phyloP scores from a whole-genome alignment of 2,888 invertebrate genomes.

The Nudaria mundana region DNA sequence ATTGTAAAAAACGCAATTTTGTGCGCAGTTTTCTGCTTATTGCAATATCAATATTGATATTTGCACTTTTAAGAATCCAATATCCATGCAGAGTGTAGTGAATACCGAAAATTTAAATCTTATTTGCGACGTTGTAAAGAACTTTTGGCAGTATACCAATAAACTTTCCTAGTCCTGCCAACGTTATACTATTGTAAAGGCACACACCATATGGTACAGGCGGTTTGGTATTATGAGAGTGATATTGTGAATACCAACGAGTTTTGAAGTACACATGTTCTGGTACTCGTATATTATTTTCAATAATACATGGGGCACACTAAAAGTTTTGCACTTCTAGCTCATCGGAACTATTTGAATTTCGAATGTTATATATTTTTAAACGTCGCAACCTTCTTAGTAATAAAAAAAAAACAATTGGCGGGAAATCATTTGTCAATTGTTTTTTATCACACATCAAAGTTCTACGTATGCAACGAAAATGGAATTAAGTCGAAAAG shows the following conservation, averaged over 20 bases:
- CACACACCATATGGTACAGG: constrained; percentile 49
- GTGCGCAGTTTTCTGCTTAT: constrained; percentile 25
- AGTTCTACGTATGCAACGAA: too few species aligned
- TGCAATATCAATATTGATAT: constrained; percentile 29
- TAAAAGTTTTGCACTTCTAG: constrained; percentile 46
- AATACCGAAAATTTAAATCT: constrained; percentile 74
- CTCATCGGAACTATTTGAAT: too few species aligned
- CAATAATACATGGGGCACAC: constrained; percentile 48
- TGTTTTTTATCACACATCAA: too few species aligned
- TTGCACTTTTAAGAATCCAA: constrained; percentile 37
- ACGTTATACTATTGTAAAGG: constrained; percentile 44
- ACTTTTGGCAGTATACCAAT: constrained; percentile 63
- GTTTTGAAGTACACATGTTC: constrained; percentile 39
- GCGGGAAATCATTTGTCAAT: too few species aligned
- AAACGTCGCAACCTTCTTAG: too few species aligned
- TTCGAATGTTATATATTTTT: too few species aligned
- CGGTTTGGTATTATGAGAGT: constrained; percentile 48
- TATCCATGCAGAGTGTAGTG: constrained; percentile 34
- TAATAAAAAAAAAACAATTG: too few species aligned
- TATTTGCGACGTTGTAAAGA: constrained; percentile 60
- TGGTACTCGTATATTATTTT: too few species aligned
- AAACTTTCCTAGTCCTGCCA: constrained; percentile 47
- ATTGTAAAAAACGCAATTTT: constrained; percentile 31
- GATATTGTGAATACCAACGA: constrained; percentile 52
- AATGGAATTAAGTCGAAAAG: too few species aligned